Evolutionary conservation across 2,888 invertebrate genomes (phyloP).

Genomic region (Prenolepis imparis): DNA sequence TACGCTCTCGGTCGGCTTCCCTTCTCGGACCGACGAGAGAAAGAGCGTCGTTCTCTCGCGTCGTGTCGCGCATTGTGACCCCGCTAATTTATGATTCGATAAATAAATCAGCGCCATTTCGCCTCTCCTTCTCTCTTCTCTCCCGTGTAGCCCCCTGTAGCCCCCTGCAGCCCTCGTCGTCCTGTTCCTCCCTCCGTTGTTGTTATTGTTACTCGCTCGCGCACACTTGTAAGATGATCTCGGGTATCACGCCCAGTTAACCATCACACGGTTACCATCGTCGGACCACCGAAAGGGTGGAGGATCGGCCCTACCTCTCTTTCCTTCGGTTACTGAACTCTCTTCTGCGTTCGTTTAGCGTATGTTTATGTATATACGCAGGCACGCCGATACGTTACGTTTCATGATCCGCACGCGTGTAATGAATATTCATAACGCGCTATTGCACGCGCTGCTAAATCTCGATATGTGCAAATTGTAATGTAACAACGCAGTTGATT

Average conservation of each 20-base stretch:
- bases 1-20: conserved; percentile 74
- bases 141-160: background rate
- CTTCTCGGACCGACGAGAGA: conserved; percentile 64
- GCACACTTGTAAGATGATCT: conserved; percentile 80
- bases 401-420: conserved; percentile 70
- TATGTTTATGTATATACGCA: too few relatives aligned
- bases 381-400: conserved; percentile 49
- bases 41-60: conserved; percentile 68
- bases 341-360: conserved; percentile 15
- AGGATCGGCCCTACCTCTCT: conserved; percentile 53
- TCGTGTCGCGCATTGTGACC: conserved; percentile 79
- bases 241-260: conserved; percentile 75
- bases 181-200: conserved; percentile 3
- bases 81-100: conserved; percentile 84
- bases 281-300: conserved; percentile 58
- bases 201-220: conserved; percentile 53
- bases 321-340: conserved; percentile 48
- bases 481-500: conserved; percentile 66
- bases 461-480: conserved; percentile 69
- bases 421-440: conserved; percentile 73
- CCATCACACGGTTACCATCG: conserved; percentile 58
- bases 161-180: too few relatives aligned
- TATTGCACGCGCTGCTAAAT: conserved; percentile 45
- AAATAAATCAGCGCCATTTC: conserved; percentile 82
- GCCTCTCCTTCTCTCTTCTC: conserved; percentile 24